Base-by-base conservation (phyloP, 2,888 invertebrate genomes). In the Neoscelio sp. region DNA sequence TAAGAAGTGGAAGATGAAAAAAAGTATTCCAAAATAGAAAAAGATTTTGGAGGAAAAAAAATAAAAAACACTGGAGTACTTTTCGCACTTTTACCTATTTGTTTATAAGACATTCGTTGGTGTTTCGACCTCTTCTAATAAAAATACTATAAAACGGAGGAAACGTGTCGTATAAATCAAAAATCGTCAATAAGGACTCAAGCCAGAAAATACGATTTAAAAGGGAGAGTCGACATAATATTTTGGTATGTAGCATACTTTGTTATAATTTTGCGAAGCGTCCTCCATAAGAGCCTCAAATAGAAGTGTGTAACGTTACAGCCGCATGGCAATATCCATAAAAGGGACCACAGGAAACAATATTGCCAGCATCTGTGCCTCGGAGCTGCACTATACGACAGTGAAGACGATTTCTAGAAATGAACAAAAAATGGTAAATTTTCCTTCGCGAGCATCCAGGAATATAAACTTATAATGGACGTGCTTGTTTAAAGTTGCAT, bases 301-400 rank as follows among this genome's bases (percentile, higher is more conserved):
- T 78, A 68, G 78, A 20, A 52, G 67, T 75, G 80, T 71, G 78
- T 76, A 71, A 77, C 48, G 64, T 76, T 67, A 64, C 48, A 52
- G 62, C 56, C 81, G 84, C 83, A 83, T 82, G 85, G 89, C 86
- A 88, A 88, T 89, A 88, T 88, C 89, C 89, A 88, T 89, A 88
- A 89, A 89, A 88, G 87, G 86, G 85, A 87, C 84, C 85, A 80
- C 82, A 83, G 87, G 84, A 87, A 87, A 88, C 86, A 89, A 89
- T 89, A 89, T 89, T 85, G 86, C 83, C 33, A 82, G 85, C 88
- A 89, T 88, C 88, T 89, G 89, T 85, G 87, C 82, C 80, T 77
- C 67, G 74, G 64, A 82, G 65, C 52, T 50, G 20, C 64, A 52
- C 40, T 33, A 40, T 76, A 79, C 71, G 80, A 58, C 75, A 30